phyloP scores from a whole-genome alignment of 2,888 invertebrate genomes.

The Eueremaeus valkanovi region DNA sequence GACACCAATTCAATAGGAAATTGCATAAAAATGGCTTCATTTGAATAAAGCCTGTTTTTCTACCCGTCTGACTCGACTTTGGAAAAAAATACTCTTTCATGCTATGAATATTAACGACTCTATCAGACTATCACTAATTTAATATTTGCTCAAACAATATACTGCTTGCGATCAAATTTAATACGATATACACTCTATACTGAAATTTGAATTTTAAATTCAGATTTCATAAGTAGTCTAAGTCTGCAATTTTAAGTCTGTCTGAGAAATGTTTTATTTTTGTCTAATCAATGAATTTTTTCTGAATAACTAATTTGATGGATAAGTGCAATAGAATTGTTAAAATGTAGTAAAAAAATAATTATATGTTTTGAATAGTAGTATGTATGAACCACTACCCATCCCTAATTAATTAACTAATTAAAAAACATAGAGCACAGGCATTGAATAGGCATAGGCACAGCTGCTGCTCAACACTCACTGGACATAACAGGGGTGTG shows the following conservation, averaged over 20 bases:
- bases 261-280: not conserved
- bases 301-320: not conserved
- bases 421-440: too few relatives aligned
- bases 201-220: not conserved
- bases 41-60: not conserved
- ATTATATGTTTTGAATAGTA: too few relatives aligned
- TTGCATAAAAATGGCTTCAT: not conserved
- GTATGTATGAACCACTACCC: too few relatives aligned
- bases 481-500: too few relatives aligned
- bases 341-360: too few relatives aligned
- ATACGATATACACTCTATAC: not conserved
- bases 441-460: too few relatives aligned
- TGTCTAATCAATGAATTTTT: not conserved
- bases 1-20: not conserved
- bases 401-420: too few relatives aligned
- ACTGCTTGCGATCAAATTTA: not conserved
- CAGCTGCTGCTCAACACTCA: too few relatives aligned
- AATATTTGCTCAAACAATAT: not conserved
- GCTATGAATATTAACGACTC: too few relatives aligned
- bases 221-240: not conserved
- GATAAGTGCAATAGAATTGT: not conserved
- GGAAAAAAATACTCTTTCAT: too few relatives aligned
- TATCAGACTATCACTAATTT: too few relatives aligned
- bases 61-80: not conserved
- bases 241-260: not conserved